Percentiles rank a stretch among this genome's conserved stretches.
phyloP scores from a whole-genome alignment of 1,140 invertebrate genomes.

The Drosophila ercepeae region DNA sequence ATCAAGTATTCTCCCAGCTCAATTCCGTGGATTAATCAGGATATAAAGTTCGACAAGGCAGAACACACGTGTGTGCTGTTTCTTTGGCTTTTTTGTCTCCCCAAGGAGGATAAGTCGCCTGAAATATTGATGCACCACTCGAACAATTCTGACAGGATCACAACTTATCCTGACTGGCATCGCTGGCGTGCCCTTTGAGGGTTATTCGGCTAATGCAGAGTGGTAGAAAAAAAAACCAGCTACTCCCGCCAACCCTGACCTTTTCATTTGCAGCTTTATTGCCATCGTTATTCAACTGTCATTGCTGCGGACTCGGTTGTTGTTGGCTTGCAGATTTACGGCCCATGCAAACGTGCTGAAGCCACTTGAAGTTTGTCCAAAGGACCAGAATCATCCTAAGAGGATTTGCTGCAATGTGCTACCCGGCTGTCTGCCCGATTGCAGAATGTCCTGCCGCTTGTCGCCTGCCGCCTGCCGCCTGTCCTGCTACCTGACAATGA shows the following conservation, averaged over 20 bases:
- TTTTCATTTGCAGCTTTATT: constrained; percentile 64
- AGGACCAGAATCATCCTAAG: constrained; percentile 19
- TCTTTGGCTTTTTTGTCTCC: too few relatives aligned
- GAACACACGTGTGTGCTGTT: constrained; percentile 20
- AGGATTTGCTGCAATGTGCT: constrained; percentile 38
- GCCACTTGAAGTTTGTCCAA: constrained; percentile 28
- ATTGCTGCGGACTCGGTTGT: constrained; percentile 14
- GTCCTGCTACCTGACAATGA: constrained; percentile 1
- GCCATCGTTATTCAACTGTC: constrained; percentile 63
- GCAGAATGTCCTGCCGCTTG: constrained; percentile 12
- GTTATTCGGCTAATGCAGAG: constrained; percentile 28
- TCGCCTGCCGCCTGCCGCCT: constrained; percentile 12
- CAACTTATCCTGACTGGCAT: constrained; percentile 27
- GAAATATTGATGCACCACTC: constrained; percentile 42
- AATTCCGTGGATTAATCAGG: constrained; percentile 41
- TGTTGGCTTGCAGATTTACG: constrained; percentile 41
- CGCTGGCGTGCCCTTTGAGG: constrained; percentile 5
- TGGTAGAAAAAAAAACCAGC: constrained; percentile 34
- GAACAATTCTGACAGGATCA: constrained; percentile 38
- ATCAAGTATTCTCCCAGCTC: constrained; percentile 24
- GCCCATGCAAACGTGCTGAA: constrained; percentile 21
- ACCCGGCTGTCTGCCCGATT: background rate
- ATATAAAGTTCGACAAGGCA: constrained; percentile 33
- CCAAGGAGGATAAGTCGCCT: constrained; percentile 11
- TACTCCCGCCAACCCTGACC: background rate